Evolutionary conservation across 1,140 invertebrate species (phyloP).

Genomic region (Scaptomyza montana): DNA sequence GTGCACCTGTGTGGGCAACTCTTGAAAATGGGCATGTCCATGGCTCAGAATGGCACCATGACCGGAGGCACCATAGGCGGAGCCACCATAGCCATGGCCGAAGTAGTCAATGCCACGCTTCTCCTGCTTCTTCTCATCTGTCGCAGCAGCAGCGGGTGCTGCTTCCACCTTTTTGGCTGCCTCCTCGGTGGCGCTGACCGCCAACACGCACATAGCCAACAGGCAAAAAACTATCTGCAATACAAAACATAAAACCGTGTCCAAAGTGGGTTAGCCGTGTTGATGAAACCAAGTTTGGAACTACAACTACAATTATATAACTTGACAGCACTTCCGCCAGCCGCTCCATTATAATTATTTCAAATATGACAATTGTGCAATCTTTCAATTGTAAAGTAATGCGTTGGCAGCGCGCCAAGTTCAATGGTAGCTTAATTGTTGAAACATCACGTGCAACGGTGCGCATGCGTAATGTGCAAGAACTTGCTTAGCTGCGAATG

Average conservation of each 20-base stretch:
- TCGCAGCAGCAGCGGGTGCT: constrained; percentile 74
- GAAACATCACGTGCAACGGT: constrained; percentile 30
- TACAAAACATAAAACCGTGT: constrained; percentile 35
- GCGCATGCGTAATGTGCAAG: constrained; percentile 63
- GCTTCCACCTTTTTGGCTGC: constrained; percentile 69
- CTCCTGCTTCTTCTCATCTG: constrained; percentile 88
- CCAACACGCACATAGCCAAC: constrained; percentile 83
- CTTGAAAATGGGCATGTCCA: constrained; percentile 41
- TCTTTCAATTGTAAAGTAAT: constrained; percentile 41
- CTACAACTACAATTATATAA: constrained; percentile 48
- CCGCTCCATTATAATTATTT: constrained; percentile 58
- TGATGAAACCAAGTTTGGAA: neutral
- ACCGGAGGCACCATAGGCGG: constrained; percentile 9
- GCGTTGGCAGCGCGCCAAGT: constrained; percentile 65
- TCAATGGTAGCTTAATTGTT: constrained; percentile 48
- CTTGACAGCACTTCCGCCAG: constrained; percentile 48
- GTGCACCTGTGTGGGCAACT: constrained; percentile 80
- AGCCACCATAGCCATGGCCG: constrained; percentile 84
- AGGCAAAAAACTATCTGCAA: constrained; percentile 84
- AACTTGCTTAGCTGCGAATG: constrained; percentile 22
- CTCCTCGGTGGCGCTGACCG: constrained; percentile 84
- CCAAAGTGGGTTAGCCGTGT: constrained; percentile 46
- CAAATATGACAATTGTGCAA: constrained; percentile 76
- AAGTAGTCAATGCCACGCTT: constrained; percentile 88
- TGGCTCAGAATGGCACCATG: constrained; percentile 54